phyloP scores from a whole-genome alignment of 1,140 invertebrate genomes.

The Drosophila arizonae region DNA sequence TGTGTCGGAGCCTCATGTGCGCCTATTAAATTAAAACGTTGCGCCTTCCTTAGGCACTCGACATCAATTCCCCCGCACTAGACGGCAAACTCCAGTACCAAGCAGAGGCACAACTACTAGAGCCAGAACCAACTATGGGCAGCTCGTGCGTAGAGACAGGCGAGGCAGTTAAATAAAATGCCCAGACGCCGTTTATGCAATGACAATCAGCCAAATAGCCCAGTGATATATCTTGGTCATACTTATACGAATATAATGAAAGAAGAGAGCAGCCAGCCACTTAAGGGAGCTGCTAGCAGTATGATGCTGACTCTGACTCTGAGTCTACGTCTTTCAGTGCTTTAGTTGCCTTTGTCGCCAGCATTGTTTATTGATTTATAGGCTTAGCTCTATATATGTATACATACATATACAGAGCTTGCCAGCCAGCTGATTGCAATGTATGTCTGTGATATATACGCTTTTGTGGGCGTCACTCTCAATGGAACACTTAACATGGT shows the following conservation, averaged over 20 bases:
- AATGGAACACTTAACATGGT: slow-evolving; percentile 1
- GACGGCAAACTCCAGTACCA: not conserved
- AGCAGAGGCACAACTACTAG: too few relatives aligned
- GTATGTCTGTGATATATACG: slow-evolving; percentile 29
- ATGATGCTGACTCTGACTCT: not conserved
- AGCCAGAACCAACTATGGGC: too few relatives aligned
- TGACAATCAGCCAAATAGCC: slow-evolving; percentile 75
- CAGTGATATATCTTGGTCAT: slow-evolving; percentile 45
- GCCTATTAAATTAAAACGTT: slow-evolving; percentile 77
- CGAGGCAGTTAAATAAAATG: slow-evolving; percentile 68
- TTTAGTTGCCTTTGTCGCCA: slow-evolving; percentile 29
- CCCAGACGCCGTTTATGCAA: slow-evolving; percentile 66
- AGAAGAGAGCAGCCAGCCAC: slow-evolving; percentile 36
- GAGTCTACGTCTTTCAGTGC: slow-evolving; percentile 1
- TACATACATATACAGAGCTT: not conserved
- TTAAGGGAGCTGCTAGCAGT: slow-evolving; percentile 14
- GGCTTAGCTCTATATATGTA: slow-evolving; percentile 24
- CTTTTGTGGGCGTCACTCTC: slow-evolving; percentile 15
- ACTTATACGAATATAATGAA: slow-evolving; percentile 37
- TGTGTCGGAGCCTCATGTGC: slow-evolving; percentile 73
- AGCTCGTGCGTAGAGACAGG: too few relatives aligned
- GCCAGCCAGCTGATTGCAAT: slow-evolving; percentile 53
- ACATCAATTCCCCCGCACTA: slow-evolving; percentile 47
- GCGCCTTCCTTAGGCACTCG: slow-evolving; percentile 52
- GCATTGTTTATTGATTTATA: slow-evolving; percentile 78